phyloP scores from a whole-genome alignment of 2,888 invertebrate genomes.

The Drosophila nr. fundita region DNA sequence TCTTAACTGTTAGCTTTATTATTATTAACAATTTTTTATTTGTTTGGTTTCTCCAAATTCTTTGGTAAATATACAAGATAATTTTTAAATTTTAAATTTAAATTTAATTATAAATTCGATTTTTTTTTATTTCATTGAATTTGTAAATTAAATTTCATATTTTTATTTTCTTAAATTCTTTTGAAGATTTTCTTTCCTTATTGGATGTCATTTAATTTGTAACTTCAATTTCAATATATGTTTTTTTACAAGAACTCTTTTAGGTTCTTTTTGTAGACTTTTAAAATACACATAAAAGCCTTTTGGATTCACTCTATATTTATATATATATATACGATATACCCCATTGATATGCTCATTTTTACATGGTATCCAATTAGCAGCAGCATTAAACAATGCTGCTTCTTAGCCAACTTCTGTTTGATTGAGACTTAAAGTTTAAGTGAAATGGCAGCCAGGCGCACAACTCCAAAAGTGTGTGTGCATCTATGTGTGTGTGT shows the following conservation, averaged over 20 bases:
- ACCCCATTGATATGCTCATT: neutral
- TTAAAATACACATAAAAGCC: neutral
- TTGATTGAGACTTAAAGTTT: neutral
- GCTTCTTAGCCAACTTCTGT: constrained; percentile 1
- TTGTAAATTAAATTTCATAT: neutral
- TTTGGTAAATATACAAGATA: no score
- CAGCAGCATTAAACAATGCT: neutral
- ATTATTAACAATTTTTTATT: neutral
- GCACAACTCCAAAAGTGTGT: neutral
- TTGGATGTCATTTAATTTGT: neutral
- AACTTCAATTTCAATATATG: neutral
- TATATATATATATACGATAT: neutral
- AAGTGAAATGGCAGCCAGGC: neutral
- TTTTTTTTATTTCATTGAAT: neutral
- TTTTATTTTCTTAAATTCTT: neutral
- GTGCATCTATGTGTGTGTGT: neutral
- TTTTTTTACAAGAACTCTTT: neutral
- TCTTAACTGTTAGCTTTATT: neutral
- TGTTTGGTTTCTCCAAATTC: no score
- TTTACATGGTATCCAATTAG: neutral
- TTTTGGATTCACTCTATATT: neutral
- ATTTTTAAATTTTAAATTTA: no score
- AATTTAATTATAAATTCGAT: neutral
- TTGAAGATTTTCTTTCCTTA: neutral
- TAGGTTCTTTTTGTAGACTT: neutral